These are phyloP conservation scores for Pammene fasciana DNA, from an alignment of 2,888 invertebrate genomes.

Conservation along the genomic window DNA sequence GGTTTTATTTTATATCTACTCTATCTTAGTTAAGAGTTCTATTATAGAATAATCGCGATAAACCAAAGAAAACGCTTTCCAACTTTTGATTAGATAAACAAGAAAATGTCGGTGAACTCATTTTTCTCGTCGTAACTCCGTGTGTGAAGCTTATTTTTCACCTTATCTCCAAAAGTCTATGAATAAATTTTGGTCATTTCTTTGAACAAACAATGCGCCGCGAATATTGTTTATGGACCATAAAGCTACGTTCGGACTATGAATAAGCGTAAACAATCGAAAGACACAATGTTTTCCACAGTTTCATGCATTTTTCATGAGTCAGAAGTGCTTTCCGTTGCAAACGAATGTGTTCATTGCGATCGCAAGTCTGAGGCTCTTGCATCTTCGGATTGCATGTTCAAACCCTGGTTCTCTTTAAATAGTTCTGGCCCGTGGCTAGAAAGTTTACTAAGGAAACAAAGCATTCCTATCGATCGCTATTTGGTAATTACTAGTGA, in stretches of 20 bases:
- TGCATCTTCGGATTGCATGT: slow-evolving; percentile 39
- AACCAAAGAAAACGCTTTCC: neutral
- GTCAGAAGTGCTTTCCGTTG: slow-evolving; percentile 39
- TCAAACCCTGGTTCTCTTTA: slow-evolving; percentile 20
- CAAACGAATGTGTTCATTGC: slow-evolving; percentile 43
- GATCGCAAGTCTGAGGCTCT: slow-evolving; percentile 37
- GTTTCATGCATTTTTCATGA: slow-evolving; percentile 45
- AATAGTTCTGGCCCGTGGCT: slow-evolving; percentile 14
- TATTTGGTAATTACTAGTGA: slow-evolving; percentile 16
- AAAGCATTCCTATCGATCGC: slow-evolving; percentile 11
- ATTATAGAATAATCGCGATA: neutral
- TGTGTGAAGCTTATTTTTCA: slow-evolving; percentile 36
- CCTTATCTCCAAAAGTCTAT: slow-evolving; percentile 39
- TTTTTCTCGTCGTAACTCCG: slow-evolving; percentile 15
- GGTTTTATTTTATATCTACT: neutral
- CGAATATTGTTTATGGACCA: slow-evolving; percentile 44
- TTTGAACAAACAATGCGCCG: slow-evolving; percentile 40
- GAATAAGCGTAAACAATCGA: slow-evolving; percentile 44
- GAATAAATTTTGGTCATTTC: slow-evolving; percentile 44
- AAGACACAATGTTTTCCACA: slow-evolving; percentile 44
- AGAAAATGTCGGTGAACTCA: slow-evolving; percentile 4
- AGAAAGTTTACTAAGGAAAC: slow-evolving; percentile 4
- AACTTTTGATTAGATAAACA: slow-evolving; percentile 11
- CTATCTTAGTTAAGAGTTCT: too few relatives aligned
- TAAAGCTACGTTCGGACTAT: slow-evolving; percentile 43